Percentiles rank a stretch among this genome's conserved stretches.
Evolutionary conservation across 1,140 invertebrate genomes (phyloP).

Genomic region (Ruditapes philippinarum): DNA sequence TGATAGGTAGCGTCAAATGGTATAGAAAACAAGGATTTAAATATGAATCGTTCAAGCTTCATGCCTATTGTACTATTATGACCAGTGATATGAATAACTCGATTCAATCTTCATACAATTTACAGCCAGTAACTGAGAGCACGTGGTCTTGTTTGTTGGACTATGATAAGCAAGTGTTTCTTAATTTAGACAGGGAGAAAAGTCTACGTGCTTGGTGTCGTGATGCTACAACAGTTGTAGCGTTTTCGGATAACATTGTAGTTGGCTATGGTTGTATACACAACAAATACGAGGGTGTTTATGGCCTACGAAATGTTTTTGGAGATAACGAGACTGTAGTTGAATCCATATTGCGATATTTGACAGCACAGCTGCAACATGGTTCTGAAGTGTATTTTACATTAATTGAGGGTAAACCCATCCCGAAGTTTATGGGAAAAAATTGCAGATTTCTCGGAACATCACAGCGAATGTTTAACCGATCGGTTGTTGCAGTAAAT

Average conservation of each 20-base stretch:
- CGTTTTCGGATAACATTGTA: neutral
- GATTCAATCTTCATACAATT: neutral
- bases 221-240: neutral
- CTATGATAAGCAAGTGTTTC: conserved; percentile 32
- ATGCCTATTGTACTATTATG: neutral
- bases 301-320: conserved; percentile 13
- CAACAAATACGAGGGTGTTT: neutral
- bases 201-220: neutral
- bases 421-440: neutral
- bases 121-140: neutral
- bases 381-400: neutral
- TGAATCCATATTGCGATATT: neutral
- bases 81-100: neutral
- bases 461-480: neutral
- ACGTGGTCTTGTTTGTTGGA: conserved; percentile 4
- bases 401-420: neutral
- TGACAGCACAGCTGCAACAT: neutral
- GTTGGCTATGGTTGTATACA: conserved; percentile 17
- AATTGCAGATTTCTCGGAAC: neutral
- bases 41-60: neutral
- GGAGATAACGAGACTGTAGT: neutral
- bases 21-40: conserved; percentile 24
- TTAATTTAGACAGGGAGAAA: neutral
- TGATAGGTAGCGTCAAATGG: neutral
- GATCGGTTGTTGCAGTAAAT: neutral